Evolutionary conservation across 2,888 invertebrate species (phyloP).

Genomic region (Dione vanillae): DNA sequence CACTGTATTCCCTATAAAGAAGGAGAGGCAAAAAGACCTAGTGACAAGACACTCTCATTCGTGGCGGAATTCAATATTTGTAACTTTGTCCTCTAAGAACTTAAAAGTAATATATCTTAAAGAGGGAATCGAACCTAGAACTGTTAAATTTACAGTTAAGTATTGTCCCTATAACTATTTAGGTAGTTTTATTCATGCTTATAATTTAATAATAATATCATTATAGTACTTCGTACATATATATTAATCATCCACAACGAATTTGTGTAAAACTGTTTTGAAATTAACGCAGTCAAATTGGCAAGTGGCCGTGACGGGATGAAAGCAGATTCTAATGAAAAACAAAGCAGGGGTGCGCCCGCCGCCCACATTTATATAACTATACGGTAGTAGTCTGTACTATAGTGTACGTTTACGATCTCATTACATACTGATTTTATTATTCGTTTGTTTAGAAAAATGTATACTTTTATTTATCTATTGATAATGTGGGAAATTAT

Average conservation of each 20-base stretch:
- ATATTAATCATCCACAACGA: background rate
- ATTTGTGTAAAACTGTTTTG: slow-evolving; percentile 12
- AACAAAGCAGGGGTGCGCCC: slow-evolving; percentile 66
- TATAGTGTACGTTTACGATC: slow-evolving; percentile 8
- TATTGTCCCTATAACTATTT: too few species aligned
- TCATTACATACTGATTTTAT: slow-evolving; percentile 8
- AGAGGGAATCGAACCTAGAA: too few species aligned
- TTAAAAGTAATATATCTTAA: too few species aligned
- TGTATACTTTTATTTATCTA: background rate
- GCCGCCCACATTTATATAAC: slow-evolving; percentile 56
- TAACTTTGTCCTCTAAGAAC: too few species aligned
- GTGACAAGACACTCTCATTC: too few species aligned
- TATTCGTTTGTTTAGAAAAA: background rate
- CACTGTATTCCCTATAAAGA: too few species aligned
- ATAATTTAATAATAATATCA: background rate
- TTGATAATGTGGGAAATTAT: background rate
- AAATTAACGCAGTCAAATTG: slow-evolving; percentile 26
- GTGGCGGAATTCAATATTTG: too few species aligned
- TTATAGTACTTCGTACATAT: background rate
- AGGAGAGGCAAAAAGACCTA: too few species aligned
- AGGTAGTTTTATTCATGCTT: too few species aligned
- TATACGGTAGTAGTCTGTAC: slow-evolving; percentile 37
- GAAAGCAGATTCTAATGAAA: slow-evolving; percentile 71
- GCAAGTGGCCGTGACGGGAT: slow-evolving; percentile 44
- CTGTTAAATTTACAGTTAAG: too few species aligned